A percentile compares a stretch with the other conserved stretches of the same genome.
Conservation (phyloP, 1,140 invertebrate genomes). For the Drosophila kurseongensis region DNA sequence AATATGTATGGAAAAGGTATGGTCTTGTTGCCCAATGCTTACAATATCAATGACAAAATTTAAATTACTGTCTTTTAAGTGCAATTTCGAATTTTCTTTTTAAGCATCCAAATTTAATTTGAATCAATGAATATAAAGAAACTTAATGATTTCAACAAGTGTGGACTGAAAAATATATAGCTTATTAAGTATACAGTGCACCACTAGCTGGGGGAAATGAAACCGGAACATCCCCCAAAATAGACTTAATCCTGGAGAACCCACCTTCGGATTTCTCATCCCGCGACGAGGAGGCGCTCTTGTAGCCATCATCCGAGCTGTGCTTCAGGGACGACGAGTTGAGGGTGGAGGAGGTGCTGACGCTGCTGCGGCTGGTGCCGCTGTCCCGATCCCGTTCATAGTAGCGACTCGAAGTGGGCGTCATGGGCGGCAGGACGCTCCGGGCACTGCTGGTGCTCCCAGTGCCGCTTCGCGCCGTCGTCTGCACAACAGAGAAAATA, state of each 20-base stretch:
- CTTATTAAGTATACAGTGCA: too few species aligned
- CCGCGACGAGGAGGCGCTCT: slow-evolving; percentile 32
- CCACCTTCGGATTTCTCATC: slow-evolving; percentile 79
- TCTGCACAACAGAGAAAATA: slow-evolving; percentile 24
- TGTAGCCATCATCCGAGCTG: slow-evolving; percentile 61
- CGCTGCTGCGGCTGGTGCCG: slow-evolving; percentile 40
- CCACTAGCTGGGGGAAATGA: too few species aligned
- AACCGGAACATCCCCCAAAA: too few species aligned
- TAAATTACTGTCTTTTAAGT: too few species aligned
- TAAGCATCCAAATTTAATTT: too few species aligned
- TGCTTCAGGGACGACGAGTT: slow-evolving; percentile 61
- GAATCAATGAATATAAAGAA: too few species aligned
- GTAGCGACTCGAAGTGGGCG: slow-evolving; percentile 78
- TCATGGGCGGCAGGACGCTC: slow-evolving; percentile 72
- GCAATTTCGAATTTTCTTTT: too few species aligned
- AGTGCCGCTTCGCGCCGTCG: slow-evolving; percentile 61
- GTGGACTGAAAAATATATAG: too few species aligned
- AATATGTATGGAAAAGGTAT: too few species aligned
- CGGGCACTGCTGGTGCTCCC: slow-evolving; percentile 46
- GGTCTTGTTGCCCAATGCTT: too few species aligned
- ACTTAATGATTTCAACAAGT: too few species aligned
- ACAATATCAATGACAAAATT: too few species aligned
- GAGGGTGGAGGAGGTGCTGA: slow-evolving; percentile 48
- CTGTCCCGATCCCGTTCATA: slow-evolving; percentile 78
- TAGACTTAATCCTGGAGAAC: slow-evolving; percentile 1